Evolutionary conservation across 2,888 invertebrate species (phyloP).

Genomic region (Hesperia comma): DNA sequence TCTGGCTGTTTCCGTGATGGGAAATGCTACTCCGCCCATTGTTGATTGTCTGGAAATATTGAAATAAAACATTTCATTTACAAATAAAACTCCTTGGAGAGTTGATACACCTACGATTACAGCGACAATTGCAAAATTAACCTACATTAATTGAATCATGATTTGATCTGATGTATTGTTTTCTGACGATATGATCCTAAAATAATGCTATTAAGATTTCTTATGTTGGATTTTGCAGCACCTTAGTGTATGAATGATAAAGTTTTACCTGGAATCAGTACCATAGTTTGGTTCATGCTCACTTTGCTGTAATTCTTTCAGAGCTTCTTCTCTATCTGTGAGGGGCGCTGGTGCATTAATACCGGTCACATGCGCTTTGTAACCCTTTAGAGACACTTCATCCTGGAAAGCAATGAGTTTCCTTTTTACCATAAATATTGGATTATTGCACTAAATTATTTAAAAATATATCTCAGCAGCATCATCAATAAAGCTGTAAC

Average conservation of each 20-base stretch:
- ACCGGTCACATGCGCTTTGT: conserved; percentile 90
- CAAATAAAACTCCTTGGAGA: no score
- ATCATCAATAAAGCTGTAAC: no score
- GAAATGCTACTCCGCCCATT: conserved; percentile 94
- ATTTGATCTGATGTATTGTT: no score
- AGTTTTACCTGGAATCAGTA: conserved; percentile 86
- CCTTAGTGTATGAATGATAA: no score
- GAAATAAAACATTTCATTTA: neutral
- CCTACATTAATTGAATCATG: no score
- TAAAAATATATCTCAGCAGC: no score
- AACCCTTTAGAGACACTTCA: conserved; percentile 92
- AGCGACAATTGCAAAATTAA: no score
- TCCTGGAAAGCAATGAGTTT: conserved; percentile 81
- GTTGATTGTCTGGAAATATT: conserved; percentile 89
- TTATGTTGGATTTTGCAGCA: no score
- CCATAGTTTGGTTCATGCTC: conserved; percentile 90
- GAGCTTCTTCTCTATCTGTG: conserved; percentile 93
- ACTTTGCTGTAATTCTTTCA: conserved; percentile 89
- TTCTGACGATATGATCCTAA: no score
- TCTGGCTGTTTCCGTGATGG: conserved; percentile 91
- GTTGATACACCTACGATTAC: no score
- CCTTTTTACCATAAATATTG: conserved; percentile 52
- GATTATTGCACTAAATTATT: no score
- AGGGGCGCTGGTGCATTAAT: conserved; percentile 94
- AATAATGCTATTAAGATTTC: no score